Conservation (phyloP, 1,140 invertebrate species). For the Thaumatotibia leucotreta region DNA sequence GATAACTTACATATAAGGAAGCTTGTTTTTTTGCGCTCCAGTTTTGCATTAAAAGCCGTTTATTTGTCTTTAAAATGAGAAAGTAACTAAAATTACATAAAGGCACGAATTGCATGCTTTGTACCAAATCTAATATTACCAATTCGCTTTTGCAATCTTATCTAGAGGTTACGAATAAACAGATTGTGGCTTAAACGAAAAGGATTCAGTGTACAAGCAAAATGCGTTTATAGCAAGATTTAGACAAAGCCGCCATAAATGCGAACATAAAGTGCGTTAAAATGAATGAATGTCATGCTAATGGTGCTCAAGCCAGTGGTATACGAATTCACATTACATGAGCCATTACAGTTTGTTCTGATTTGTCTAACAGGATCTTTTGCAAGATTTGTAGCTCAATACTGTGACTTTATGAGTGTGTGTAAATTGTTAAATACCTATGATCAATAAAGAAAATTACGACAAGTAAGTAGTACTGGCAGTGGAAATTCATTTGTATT, state of each 20-base stretch:
- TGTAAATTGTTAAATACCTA: too few species aligned
- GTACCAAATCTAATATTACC: too few species aligned
- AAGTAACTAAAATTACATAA: too few species aligned
- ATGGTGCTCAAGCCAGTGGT: background rate
- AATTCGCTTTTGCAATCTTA: background rate
- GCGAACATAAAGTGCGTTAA: slow-evolving; percentile 2
- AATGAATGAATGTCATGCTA: slow-evolving; percentile 10
- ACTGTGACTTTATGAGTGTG: too few species aligned
- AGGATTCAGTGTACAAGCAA: background rate
- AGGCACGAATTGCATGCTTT: too few species aligned
- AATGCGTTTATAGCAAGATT: background rate
- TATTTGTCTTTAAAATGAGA: too few species aligned
- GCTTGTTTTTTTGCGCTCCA: too few species aligned
- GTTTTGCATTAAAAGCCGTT: too few species aligned
- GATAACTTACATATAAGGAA: too few species aligned
- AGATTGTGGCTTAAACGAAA: background rate
- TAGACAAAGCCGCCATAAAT: slow-evolving; percentile 8
- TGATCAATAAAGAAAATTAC: too few species aligned
- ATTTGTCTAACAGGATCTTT: background rate
- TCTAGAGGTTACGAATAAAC: background rate
- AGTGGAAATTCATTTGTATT: too few species aligned
- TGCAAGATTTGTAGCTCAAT: background rate
- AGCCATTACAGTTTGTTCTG: slow-evolving; percentile 8
- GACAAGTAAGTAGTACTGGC: too few species aligned
- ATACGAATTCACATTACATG: slow-evolving; percentile 2